A percentile compares a stretch with the other conserved stretches of the same genome.
These are phyloP conservation scores for Halyomorpha halys DNA, from an alignment of 1,140 invertebrate species.

Conservation along the genomic window DNA sequence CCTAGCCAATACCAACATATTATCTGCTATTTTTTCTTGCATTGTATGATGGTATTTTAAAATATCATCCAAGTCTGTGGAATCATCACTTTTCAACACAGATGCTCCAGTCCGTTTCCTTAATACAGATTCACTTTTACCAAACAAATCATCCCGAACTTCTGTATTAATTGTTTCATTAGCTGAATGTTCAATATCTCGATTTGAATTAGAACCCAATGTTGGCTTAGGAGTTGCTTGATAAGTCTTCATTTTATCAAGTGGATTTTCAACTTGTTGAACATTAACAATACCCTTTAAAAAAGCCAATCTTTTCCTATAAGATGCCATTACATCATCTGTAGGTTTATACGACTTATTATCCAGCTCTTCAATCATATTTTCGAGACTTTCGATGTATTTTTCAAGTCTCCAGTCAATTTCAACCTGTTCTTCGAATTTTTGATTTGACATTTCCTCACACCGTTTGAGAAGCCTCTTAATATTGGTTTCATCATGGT, in stretches of 20 bases:
- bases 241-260: slow-evolving; percentile 8
- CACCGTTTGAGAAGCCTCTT: slow-evolving; percentile 1
- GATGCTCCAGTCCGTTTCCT: not conserved
- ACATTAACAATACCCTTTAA: not conserved
- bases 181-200: not conserved
- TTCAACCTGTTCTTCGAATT: not conserved
- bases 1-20: slow-evolving; percentile 78
- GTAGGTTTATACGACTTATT: not conserved
- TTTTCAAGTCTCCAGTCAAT: slow-evolving; percentile 5
- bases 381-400: slow-evolving; percentile 3
- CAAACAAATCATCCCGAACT: not conserved
- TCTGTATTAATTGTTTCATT: not conserved
- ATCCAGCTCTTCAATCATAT: not conserved
- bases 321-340: slow-evolving; percentile 1
- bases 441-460: slow-evolving; percentile 12
- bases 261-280: not conserved
- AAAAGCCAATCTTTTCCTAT: slow-evolving; percentile 3
- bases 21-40: slow-evolving; percentile 85
- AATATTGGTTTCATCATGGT: slow-evolving; percentile 8
- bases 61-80: slow-evolving; percentile 51
- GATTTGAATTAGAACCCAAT: not conserved
- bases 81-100: slow-evolving; percentile 44
- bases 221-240: slow-evolving; percentile 1
- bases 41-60: slow-evolving; percentile 75
- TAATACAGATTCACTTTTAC: not conserved